These are phyloP conservation scores for Orycteropus afer DNA, from an alignment of 2,113 vertebrate species.

Conservation along the genomic window DNA sequence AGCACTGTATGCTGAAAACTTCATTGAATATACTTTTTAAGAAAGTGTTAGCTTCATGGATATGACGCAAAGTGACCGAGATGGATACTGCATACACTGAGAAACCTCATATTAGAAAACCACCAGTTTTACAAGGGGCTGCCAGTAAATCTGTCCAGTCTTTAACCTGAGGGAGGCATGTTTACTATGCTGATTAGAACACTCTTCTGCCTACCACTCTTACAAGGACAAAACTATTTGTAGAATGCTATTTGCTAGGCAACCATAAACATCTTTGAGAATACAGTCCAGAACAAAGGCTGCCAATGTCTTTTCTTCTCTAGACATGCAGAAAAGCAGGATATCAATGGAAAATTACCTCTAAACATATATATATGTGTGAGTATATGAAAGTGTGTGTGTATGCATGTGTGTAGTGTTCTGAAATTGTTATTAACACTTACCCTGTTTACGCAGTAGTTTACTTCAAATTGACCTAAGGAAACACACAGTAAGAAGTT, in stretches of 20 bases:
- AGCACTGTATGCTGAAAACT: not conserved
- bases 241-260: not conserved
- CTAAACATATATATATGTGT: not conserved
- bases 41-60: not conserved
- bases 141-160: no score
- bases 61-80: not conserved
- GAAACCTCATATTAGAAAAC: not conserved
- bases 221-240: not conserved
- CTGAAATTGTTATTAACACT: not conserved
- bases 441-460: not conserved
- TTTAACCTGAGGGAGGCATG: not conserved
- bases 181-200: not conserved
- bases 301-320: not conserved
- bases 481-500: not conserved
- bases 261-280: not conserved
- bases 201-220: not conserved
- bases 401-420: not conserved
- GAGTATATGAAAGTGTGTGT: no score
- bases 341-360: not conserved
- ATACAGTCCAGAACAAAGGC: not conserved
- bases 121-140: not conserved
- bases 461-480: not conserved
- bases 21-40: not conserved
- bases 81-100: not conserved
- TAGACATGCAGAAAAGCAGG: not conserved